Evolutionary conservation across 2,888 invertebrate genomes (phyloP), one percentile per base, ranked within the genome.

Genomic region (Sphinx pinastri): DNA sequence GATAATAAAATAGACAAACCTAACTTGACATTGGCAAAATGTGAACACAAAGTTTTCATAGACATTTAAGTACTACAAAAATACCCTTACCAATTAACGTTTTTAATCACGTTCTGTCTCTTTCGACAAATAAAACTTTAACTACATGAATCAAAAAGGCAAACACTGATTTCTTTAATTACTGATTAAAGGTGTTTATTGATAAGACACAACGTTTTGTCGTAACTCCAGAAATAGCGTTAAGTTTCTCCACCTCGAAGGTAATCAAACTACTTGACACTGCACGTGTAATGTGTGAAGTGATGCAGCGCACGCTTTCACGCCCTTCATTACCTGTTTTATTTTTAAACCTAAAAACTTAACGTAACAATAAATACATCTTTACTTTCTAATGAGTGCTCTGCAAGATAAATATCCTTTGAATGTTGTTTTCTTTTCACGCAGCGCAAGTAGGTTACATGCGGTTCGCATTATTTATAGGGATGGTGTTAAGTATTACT

Each of bases 201-300:
- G 25, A 25, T 25, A 25, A 25, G 25, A 16, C 16, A 54, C 8
- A 54, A 16, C 5, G 54, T 54, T 55, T 58, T 58, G 25, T 25
- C 16, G 5, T 58, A 31, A 31, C 31, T 31, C 57, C 12, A 4
- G 25, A 13, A 58, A 58, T 58, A 58, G 57, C 57, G 11, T 58
- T 25, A 57, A 31, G 31, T 58, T 58, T 58, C 80, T 80, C 84
- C 80, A 54, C 16, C 54, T 80, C 81, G 81, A 76, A 88, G 84
- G 88, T 90, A 91, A 90, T 92, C 87, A 88, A 86, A 85, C 79
- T 82, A 84, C 88, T 88, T 83, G 91, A 89, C 91, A 90, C 83
- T 88, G 88, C 91, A 90, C 92, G 90, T 89, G 87, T 80, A 86
- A 90, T 83, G 93, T 93, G 93, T 87, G 86, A 91, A 87, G 79